These are phyloP conservation scores for Probosciger aterrimus DNA, from an alignment of 2,113 vertebrate species.

Conservation along the genomic window DNA sequence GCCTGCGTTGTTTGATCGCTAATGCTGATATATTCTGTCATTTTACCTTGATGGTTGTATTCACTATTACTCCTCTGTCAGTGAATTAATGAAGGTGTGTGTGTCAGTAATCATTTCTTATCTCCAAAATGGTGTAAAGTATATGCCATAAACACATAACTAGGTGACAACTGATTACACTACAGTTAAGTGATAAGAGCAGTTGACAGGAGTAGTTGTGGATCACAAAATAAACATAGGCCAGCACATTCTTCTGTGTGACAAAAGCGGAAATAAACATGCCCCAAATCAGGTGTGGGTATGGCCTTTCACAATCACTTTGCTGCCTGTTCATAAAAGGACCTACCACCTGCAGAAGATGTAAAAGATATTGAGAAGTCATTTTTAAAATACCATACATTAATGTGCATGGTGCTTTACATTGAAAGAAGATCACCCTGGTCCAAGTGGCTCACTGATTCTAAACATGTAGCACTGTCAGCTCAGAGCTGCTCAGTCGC, in stretches of 20 bases:
- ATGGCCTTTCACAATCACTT: not conserved
- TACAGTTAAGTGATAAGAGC: not conserved
- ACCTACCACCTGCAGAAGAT: not conserved
- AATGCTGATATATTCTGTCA: conserved; percentile 35
- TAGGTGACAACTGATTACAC: conserved; percentile 8
- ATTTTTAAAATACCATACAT: not conserved
- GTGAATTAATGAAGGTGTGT: conserved; percentile 34
- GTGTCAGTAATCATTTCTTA: conserved; percentile 32
- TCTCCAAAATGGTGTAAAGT: not conserved
- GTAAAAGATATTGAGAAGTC: accelerated
- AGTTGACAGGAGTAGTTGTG: not conserved
- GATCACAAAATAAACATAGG: not conserved
- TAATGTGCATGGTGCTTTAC: not conserved
- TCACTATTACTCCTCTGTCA: not conserved
- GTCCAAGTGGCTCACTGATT: not conserved
- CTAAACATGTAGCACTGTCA: not conserved
- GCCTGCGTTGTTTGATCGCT: conserved; percentile 5
- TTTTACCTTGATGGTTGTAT: conserved; percentile 19
- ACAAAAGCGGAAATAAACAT: not conserved
- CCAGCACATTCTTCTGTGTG: not conserved
- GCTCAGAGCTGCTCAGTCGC: not conserved
- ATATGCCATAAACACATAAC: conserved; percentile 13
- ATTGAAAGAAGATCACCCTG: not conserved
- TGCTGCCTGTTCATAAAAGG: not conserved
- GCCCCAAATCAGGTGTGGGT: not conserved